These are phyloP conservation scores for Tipula lateralis DNA, from an alignment of 2,888 invertebrate genomes.

Conservation along the genomic window DNA sequence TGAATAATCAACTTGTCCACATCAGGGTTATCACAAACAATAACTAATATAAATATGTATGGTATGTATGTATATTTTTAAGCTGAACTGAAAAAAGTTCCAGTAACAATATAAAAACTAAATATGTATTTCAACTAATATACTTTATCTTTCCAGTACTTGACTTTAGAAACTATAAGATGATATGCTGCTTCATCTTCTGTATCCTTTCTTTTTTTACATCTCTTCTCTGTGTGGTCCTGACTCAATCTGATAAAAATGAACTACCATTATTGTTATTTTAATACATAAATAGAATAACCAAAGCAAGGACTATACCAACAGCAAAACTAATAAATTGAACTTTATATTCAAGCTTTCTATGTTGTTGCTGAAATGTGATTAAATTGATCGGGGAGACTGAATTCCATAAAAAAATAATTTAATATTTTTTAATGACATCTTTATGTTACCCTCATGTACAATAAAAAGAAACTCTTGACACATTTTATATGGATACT, in stretches of 20 bases:
- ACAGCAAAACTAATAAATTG: neutral
- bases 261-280: neutral
- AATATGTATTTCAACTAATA: neutral
- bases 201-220: neutral
- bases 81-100: neutral
- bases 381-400: neutral
- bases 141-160: neutral
- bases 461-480: neutral
- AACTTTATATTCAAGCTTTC: neutral
- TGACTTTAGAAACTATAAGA: neutral
- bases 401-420: neutral
- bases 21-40: neutral
- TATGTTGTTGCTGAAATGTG: neutral
- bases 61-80: too few relatives aligned
- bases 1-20: neutral
- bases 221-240: neutral
- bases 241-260: neutral
- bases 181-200: neutral
- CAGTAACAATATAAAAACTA: neutral
- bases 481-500: neutral
- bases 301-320: neutral
- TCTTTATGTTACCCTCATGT: neutral
- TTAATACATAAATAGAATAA: neutral
- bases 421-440: neutral
- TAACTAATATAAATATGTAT: too few relatives aligned